Evolutionary conservation across 2,888 invertebrate species (phyloP).

Genomic region (Arctia plantaginis): DNA sequence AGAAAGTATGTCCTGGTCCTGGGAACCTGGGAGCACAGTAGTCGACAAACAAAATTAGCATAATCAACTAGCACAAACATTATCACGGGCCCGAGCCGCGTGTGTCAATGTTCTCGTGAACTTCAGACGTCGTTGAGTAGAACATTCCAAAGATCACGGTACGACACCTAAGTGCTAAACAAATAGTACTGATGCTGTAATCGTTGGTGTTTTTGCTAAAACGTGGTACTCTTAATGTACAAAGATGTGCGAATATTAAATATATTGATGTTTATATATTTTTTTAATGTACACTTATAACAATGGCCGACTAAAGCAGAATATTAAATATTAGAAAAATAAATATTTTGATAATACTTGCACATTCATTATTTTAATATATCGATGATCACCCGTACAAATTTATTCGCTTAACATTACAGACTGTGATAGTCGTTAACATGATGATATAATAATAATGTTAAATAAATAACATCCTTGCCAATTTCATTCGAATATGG

Average conservation of each 20-base stretch:
- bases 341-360: no score
- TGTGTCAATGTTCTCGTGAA: slow-evolving; percentile 27
- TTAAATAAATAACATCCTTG: not conserved
- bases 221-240: slow-evolving; percentile 1
- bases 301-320: not conserved
- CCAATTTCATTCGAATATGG: not conserved
- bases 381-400: not conserved
- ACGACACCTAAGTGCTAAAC: slow-evolving; percentile 33
- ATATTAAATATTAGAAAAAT: not conserved
- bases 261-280: not conserved
- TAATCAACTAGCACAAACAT: not conserved
- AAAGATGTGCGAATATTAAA: slow-evolving; percentile 6
- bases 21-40: not conserved
- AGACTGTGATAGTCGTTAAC: not conserved
- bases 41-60: not conserved
- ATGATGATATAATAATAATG: not conserved
- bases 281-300: not conserved
- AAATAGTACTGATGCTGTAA: slow-evolving; percentile 42
- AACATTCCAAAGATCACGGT: slow-evolving; percentile 24
- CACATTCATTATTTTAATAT: not conserved
- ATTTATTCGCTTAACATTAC: not conserved
- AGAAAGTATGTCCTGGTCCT: not conserved
- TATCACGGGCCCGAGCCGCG: slow-evolving; percentile 2
- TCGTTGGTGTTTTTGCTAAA: slow-evolving; percentile 25
- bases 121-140: slow-evolving; percentile 18